Conservation (phyloP, 92 coral and sea anemone genomes). For the Nematostella vectensis region DNA sequence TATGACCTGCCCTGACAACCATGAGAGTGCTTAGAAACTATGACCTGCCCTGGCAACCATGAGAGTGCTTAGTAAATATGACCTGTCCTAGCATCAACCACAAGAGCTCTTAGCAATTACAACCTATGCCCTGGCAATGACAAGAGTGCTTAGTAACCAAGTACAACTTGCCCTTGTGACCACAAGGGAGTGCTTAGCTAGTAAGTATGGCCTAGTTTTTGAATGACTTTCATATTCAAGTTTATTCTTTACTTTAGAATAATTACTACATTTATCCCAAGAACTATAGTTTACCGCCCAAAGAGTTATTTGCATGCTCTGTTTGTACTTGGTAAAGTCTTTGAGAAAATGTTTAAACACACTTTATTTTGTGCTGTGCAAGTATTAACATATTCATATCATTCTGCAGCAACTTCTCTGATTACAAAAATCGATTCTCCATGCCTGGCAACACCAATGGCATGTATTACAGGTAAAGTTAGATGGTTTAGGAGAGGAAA, state of each 20-base stretch:
- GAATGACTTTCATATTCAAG: too few relatives aligned
- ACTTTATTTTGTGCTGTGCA: too few relatives aligned
- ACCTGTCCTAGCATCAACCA: constrained; percentile 90
- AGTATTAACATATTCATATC: too few relatives aligned
- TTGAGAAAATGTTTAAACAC: too few relatives aligned
- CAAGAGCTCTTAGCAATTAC: constrained; percentile 54
- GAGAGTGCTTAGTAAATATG: constrained; percentile 79
- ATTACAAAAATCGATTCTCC: constrained; percentile 81
- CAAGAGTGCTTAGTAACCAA: constrained; percentile 75
- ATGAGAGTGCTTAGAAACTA: constrained; percentile 78
- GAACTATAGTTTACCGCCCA: too few relatives aligned
- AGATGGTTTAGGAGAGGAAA: too few relatives aligned
- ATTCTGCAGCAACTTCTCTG: constrained; percentile 75
- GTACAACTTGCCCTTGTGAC: constrained; percentile 87
- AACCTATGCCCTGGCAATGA: constrained; percentile 95
- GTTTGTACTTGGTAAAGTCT: too few relatives aligned
- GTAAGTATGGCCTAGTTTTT: too few relatives aligned
- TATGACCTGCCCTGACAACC: constrained; percentile 94
- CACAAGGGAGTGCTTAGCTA: constrained; percentile 61
- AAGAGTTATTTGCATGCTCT: too few relatives aligned
- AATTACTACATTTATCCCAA: too few relatives aligned
- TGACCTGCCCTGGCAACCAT: constrained; percentile 88
- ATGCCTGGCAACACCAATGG: constrained; percentile 83
- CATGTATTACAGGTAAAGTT: constrained; percentile 75
- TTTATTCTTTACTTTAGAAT: too few relatives aligned